phyloP scores from a whole-genome alignment of 2,113 vertebrate genomes.

The Neotragus pygmaeus region DNA sequence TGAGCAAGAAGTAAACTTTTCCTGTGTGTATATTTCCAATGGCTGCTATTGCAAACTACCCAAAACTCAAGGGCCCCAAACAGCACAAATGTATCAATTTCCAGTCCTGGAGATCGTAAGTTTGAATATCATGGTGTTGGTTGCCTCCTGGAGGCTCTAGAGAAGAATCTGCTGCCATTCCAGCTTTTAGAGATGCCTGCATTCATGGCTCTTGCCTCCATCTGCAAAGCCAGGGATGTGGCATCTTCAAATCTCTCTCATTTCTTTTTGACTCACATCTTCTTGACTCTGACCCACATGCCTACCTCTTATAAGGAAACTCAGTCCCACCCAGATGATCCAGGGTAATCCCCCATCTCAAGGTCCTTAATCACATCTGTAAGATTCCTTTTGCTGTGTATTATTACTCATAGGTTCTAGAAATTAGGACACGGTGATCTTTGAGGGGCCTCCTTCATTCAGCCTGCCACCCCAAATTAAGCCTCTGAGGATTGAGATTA shows the following conservation, averaged over 20 bases:
- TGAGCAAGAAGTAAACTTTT: not conserved
- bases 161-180: not conserved
- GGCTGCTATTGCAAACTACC: not conserved
- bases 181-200: not conserved
- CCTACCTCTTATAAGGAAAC: too few relatives aligned
- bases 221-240: not conserved
- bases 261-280: rapidly evolving
- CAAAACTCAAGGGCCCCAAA: not conserved
- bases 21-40: not conserved
- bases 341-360: not conserved
- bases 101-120: not conserved
- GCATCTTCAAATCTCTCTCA: not conserved
- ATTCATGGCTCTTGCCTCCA: not conserved
- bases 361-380: not conserved
- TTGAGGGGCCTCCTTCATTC: too few relatives aligned
- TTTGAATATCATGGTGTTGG: not conserved
- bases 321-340: not conserved
- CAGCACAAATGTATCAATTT: too few relatives aligned
- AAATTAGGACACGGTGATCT: not conserved
- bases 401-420: not conserved
- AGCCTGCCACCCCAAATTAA: rapidly evolving
- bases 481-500: not conserved
- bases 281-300: not conserved
- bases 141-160: not conserved
- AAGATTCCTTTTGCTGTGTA: not conserved